A percentile compares a stretch with the other conserved stretches of the same genome.
phyloP scores from a whole-genome alignment of 2,888 invertebrate species.

The Argyresthia albistria region DNA sequence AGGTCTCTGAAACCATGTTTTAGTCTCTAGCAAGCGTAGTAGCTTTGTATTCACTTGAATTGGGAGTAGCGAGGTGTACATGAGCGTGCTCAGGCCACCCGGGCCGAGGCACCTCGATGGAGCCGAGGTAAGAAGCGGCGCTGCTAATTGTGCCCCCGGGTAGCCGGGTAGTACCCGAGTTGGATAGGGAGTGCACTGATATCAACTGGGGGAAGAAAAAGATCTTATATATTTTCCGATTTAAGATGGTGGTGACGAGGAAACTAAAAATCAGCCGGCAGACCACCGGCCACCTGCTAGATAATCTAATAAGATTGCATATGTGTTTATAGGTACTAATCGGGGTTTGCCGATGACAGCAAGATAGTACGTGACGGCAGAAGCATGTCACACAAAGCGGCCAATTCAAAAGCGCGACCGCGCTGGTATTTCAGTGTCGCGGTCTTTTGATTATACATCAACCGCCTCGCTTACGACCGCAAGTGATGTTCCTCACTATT shows the following conservation, averaged over 20 bases:
- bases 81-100: conserved; percentile 41
- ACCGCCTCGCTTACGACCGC: not conserved
- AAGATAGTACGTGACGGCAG: not conserved
- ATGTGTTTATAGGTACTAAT: not conserved
- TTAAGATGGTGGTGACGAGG: not conserved
- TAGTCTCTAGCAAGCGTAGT: conserved; percentile 33
- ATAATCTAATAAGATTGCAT: not conserved
- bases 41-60: conserved; percentile 24
- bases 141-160: conserved; percentile 19
- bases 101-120: conserved; percentile 30
- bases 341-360: not conserved
- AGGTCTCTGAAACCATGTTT: too few species aligned
- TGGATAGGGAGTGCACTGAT: conserved; percentile 50
- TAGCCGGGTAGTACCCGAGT: conserved; percentile 27
- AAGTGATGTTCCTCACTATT: not conserved
- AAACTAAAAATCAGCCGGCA: not conserved
- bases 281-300: not conserved
- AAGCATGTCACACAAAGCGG: too few species aligned
- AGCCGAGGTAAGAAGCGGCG: conserved; percentile 35
- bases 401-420: too few species aligned
- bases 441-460: not conserved
- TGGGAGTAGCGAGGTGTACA: conserved; percentile 46
- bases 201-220: conserved; percentile 33
- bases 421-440: too few species aligned
- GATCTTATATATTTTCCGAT: not conserved